phyloP scores from a whole-genome alignment of 2,113 vertebrate species.

The Thalassarche chlororhynchos region DNA sequence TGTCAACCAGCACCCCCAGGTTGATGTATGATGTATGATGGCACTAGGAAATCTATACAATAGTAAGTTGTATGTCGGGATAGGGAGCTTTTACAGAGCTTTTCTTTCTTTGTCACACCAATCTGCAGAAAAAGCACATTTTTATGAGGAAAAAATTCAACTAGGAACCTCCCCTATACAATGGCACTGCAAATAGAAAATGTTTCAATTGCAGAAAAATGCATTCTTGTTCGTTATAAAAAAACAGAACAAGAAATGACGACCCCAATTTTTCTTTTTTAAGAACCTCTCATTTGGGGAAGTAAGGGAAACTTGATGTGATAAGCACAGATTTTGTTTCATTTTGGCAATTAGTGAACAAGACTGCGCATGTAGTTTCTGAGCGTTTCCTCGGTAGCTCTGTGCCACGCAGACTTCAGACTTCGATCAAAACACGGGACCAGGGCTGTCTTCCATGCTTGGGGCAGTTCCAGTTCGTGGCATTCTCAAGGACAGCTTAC shows the following conservation, averaged over 20 bases:
- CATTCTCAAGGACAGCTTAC: not conserved
- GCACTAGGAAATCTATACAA: not conserved
- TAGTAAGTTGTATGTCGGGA: not conserved
- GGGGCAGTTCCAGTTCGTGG: not conserved
- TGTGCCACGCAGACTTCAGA: not conserved
- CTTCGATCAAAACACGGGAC: not conserved
- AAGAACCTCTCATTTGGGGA: not conserved
- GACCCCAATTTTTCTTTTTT: not conserved
- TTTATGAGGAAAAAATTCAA: not conserved
- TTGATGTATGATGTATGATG: accelerated
- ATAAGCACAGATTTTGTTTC: not conserved
- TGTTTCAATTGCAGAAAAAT: not conserved
- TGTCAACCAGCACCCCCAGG: too few relatives aligned
- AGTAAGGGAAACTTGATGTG: not conserved
- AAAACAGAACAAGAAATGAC: not conserved
- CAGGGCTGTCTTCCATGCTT: not conserved
- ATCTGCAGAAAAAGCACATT: not conserved
- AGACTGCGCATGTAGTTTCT: not conserved
- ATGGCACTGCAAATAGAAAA: not conserved
- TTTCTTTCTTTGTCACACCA: not conserved
- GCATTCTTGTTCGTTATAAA: not conserved
- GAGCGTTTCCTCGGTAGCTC: not conserved
- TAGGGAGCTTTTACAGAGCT: not conserved
- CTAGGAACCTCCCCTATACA: not conserved
- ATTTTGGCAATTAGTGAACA: not conserved